Conservation (phyloP, 2,888 invertebrate species). For the Autographa gamma region DNA sequence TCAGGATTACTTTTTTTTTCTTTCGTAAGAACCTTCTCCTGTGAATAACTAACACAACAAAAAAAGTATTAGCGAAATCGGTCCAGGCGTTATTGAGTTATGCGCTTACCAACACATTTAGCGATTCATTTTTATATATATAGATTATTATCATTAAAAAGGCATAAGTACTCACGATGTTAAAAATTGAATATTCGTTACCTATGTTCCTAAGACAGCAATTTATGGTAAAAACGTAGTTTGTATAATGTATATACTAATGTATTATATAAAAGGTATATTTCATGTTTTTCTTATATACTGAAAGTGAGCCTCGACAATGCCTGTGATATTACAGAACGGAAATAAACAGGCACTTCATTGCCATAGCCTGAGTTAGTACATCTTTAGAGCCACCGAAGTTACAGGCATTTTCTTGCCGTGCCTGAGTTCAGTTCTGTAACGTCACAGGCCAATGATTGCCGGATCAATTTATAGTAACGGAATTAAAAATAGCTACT, state of each 20-base stretch:
- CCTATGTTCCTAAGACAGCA: constrained; percentile 25
- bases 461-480: constrained; percentile 19
- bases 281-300: constrained; percentile 33
- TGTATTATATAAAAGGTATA: constrained; percentile 36
- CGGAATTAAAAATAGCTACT: constrained; percentile 32
- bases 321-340: neutral
- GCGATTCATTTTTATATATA: no score
- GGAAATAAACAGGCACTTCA: neutral
- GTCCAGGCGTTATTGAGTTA: no score
- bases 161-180: no score
- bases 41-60: no score
- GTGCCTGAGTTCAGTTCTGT: neutral
- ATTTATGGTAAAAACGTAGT: constrained; percentile 29
- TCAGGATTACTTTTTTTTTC: no score
- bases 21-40: no score
- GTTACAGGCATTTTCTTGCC: neutral
- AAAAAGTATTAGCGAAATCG: no score
- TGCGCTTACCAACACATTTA: no score
- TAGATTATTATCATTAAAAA: no score
- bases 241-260: constrained; percentile 38
- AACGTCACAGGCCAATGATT: neutral
- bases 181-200: constrained; percentile 10
- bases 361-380: neutral
- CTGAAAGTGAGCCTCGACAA: neutral
- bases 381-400: no score